Conservation (phyloP, 2,113 vertebrate species). For the Chitala chitala region DNA sequence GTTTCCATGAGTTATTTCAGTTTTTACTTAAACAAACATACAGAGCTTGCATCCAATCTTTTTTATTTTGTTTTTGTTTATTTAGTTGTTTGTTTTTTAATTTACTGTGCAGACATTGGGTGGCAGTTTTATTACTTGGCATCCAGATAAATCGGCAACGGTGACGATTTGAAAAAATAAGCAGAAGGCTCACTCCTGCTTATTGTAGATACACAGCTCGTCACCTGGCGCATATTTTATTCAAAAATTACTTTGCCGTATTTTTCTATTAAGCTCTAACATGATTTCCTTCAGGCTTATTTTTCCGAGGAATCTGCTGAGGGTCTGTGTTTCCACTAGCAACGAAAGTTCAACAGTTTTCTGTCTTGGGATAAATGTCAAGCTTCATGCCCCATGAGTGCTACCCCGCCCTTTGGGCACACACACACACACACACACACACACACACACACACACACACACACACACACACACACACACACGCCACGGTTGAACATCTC, state of each 20-base stretch:
- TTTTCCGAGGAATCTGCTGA: not conserved
- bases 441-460: not conserved
- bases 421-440: not conserved
- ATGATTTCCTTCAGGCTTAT: constrained; percentile 3
- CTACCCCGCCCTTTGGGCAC: not conserved
- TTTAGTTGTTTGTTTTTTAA: too few relatives aligned
- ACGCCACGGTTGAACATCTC: not conserved
- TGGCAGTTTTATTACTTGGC: too few relatives aligned
- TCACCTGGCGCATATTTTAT: not conserved
- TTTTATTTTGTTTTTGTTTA: too few relatives aligned
- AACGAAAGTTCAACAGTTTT: not conserved
- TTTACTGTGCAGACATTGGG: too few relatives aligned
- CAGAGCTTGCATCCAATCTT: too few relatives aligned
- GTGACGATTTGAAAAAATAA: too few relatives aligned
- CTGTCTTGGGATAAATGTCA: not conserved
- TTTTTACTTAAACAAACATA: too few relatives aligned
- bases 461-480: not conserved
- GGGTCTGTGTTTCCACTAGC: not conserved
- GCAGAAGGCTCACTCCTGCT: too few relatives aligned
- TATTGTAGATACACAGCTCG: not conserved
- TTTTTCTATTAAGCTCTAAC: not conserved
- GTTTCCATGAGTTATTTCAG: too few relatives aligned
- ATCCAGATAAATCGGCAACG: too few relatives aligned
- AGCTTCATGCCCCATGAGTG: not conserved
- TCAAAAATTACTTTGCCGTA: not conserved